Base-by-base conservation (phyloP, 1,140 invertebrate genomes). In the Zelostemma sp. region DNA sequence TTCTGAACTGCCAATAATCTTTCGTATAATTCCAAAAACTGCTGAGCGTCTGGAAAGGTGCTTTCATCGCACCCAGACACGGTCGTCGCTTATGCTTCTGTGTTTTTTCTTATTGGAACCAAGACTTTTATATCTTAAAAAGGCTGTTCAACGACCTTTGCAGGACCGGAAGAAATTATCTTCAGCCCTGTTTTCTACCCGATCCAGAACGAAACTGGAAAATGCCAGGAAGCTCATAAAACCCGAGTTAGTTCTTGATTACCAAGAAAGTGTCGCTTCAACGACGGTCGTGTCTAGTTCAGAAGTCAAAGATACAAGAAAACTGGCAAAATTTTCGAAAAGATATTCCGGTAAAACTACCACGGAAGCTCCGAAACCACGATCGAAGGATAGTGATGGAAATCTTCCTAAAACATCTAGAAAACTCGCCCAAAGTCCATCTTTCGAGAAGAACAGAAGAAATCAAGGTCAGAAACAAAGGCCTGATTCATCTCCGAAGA, bases 131-230 rank as follows among this genome's bases (percentile, higher is more conserved):
- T 28, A 58, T 57, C 31, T 75, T 73, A 73, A 6, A 78, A 53
- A 45, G 65, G 72, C 50, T 65, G n/a, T 58, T 72, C 19, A 43
- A 72, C 58, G 40, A 75, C 55, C 76, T 79, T 83, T 85, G 77
- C 81, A 86, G 84, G 81, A 68, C 25, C 68, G 68, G 25, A 82
- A 84, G 63, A 80, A 76, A 76, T 47, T 75, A 54, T 38, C 74
- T 8, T 62, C 70, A 16, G 46, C 73, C 2, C 61, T 79, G 9
- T 83, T 81, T 55, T 68, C 80, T 6, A 71, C 79, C 54, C 75
- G 77, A 28, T 83, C 83, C 25, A 76, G 69, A 70, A 69, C 76
- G 67, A 86, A 85, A 72, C 54, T 86, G 74, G 81, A 83, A 25
- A 77, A 78, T 43, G 79, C 81, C 15, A 76, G 72, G 28, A 83